These are phyloP conservation scores for Macropis europaea DNA, from an alignment of 2,888 invertebrate genomes.

Conservation along the genomic window DNA sequence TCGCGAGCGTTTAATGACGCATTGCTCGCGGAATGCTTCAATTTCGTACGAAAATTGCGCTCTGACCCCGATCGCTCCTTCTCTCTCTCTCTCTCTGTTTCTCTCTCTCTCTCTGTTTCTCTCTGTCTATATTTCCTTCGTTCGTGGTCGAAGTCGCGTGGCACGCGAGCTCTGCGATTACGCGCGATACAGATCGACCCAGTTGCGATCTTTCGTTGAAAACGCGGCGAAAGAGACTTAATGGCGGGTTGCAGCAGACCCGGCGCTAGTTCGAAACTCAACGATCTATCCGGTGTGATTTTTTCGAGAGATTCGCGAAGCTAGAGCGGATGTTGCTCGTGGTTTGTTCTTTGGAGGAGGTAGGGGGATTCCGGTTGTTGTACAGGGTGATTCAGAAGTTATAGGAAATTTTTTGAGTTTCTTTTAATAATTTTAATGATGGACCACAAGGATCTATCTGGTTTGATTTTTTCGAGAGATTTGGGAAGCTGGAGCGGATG, in stretches of 20 bases:
- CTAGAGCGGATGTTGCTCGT: neutral
- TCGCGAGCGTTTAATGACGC: constrained; percentile 39
- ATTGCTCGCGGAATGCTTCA: constrained; percentile 47
- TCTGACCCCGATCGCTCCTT: constrained; percentile 38
- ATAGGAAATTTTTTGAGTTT: too few relatives aligned
- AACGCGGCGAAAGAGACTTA: constrained; percentile 7
- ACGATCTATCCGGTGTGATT: neutral
- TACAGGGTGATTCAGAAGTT: too few relatives aligned
- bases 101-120: too few relatives aligned
- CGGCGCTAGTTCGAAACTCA: neutral
- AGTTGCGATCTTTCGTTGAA: constrained; percentile 36
- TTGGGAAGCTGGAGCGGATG: too few relatives aligned
- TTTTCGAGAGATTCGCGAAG: neutral
- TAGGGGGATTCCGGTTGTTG: too few relatives aligned
- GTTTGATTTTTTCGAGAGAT: neutral
- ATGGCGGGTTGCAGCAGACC: neutral
- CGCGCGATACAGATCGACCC: constrained; percentile 53
- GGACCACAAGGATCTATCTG: neutral
- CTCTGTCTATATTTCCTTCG: neutral
- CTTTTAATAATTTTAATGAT: too few relatives aligned
- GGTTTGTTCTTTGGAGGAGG: too few relatives aligned
- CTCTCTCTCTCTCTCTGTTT: neutral
- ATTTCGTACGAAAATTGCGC: constrained; percentile 49
- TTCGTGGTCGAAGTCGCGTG: constrained; percentile 41
- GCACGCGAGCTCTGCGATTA: constrained; percentile 37